Percentiles rank a stretch among this genome's conserved stretches.
These are phyloP conservation scores for Pseudotriccus pelzelni DNA, from an alignment of 2,797 vertebrate species.

Conservation along the genomic window DNA sequence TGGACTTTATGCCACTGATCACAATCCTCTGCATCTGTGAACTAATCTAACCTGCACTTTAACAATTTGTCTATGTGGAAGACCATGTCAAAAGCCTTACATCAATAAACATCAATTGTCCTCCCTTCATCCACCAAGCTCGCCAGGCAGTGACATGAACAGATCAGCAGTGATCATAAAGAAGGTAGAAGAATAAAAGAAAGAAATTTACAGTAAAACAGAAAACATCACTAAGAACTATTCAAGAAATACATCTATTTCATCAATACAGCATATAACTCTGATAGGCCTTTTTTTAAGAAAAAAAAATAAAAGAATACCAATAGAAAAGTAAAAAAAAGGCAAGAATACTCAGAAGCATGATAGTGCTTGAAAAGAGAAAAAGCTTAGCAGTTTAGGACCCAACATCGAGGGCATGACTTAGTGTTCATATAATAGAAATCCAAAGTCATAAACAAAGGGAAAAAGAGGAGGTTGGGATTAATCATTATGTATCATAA, in stretches of 20 bases:
- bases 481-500: not conserved
- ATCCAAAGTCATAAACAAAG: not conserved
- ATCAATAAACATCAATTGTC: not conserved
- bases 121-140: not conserved
- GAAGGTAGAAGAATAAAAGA: not conserved
- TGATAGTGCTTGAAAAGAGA: not conserved
- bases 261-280: not conserved
- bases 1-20: not conserved
- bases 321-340: not conserved
- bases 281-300: not conserved
- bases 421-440: not conserved
- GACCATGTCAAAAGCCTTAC: not conserved
- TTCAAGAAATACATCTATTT: not conserved
- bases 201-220: not conserved
- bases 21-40: not conserved
- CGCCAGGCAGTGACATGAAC: not conserved
- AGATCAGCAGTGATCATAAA: not conserved
- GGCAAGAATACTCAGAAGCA: not conserved
- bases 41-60: not conserved
- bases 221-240: not conserved
- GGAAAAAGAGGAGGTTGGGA: not conserved
- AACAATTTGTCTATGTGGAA: not conserved
- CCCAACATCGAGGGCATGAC: not conserved
- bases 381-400: not conserved
- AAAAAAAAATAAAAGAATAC: not conserved